Conservation (phyloP, 2,113 vertebrate species). For the Accipiter virgatus region DNA sequence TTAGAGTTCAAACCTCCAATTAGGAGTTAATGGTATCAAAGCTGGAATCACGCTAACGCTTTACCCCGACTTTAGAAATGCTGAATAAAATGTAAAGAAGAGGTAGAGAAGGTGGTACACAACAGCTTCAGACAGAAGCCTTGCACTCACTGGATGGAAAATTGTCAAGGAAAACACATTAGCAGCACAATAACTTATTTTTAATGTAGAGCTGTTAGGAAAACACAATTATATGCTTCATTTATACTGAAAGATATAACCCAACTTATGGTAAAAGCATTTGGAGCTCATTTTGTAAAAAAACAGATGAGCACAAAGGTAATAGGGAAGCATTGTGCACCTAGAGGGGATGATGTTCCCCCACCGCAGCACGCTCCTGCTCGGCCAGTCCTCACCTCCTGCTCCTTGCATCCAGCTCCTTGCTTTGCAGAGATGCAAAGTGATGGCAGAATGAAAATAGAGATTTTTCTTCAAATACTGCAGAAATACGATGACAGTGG, state of each 20-base stretch:
- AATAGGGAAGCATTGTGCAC: not conserved
- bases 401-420: not conserved
- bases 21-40: conserved; percentile 5
- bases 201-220: conserved; percentile 52
- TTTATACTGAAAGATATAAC: conserved; percentile 54
- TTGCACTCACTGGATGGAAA: conserved; percentile 14
- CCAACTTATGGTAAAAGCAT: not conserved
- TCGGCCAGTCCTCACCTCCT: not conserved
- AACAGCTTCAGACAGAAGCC: not conserved
- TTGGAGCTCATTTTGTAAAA: not conserved
- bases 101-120: not conserved
- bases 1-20: not conserved
- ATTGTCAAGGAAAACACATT: conserved; percentile 46
- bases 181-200: conserved; percentile 52
- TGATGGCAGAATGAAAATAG: not conserved
- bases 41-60: not conserved
- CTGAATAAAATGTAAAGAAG: not conserved
- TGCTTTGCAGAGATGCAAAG: not conserved
- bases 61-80: not conserved
- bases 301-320: not conserved
- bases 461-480: not conserved
- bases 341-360: not conserved
- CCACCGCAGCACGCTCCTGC: not conserved
- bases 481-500: not conserved
- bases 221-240: conserved; percentile 71